Percentiles rank a stretch among this genome's conserved stretches.
These are phyloP conservation scores for Zaprionus gabonicus DNA, from an alignment of 1,140 invertebrate genomes.

Conservation along the genomic window DNA sequence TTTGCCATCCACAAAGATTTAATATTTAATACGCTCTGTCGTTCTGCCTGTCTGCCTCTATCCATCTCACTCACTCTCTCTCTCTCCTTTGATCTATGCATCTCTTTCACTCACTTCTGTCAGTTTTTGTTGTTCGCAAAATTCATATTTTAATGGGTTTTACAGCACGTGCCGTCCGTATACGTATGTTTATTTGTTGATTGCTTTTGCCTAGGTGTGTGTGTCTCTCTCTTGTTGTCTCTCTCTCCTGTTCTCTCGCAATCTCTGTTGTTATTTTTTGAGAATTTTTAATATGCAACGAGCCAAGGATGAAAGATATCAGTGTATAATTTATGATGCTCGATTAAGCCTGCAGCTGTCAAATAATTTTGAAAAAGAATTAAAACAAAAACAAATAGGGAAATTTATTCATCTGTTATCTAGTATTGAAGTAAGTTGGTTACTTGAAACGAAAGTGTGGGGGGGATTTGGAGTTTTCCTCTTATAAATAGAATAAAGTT, in stretches of 20 bases:
- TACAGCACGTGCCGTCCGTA: slow-evolving; percentile 74
- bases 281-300: slow-evolving; percentile 35
- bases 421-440: background rate
- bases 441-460: too few species aligned
- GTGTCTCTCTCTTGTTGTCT: slow-evolving; percentile 40
- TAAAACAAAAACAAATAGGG: background rate
- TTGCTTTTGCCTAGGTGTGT: slow-evolving; percentile 41
- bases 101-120: background rate
- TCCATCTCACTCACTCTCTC: background rate
- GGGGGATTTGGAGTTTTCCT: too few species aligned
- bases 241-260: background rate
- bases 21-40: slow-evolving; percentile 57
- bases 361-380: slow-evolving; percentile 9
- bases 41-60: slow-evolving; percentile 5
- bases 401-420: slow-evolving; percentile 16
- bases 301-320: slow-evolving; percentile 31
- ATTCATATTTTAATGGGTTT: slow-evolving; percentile 72
- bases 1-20: slow-evolving; percentile 77
- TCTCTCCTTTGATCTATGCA: background rate
- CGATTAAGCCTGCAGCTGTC: slow-evolving; percentile 50
- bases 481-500: too few species aligned
- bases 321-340: slow-evolving; percentile 59
- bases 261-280: slow-evolving; percentile 11
- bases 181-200: slow-evolving; percentile 59
- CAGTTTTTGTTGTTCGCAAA: slow-evolving; percentile 44